Base-by-base conservation (phyloP, 2,113 vertebrate species). In the Oreochromis spilurus region DNA sequence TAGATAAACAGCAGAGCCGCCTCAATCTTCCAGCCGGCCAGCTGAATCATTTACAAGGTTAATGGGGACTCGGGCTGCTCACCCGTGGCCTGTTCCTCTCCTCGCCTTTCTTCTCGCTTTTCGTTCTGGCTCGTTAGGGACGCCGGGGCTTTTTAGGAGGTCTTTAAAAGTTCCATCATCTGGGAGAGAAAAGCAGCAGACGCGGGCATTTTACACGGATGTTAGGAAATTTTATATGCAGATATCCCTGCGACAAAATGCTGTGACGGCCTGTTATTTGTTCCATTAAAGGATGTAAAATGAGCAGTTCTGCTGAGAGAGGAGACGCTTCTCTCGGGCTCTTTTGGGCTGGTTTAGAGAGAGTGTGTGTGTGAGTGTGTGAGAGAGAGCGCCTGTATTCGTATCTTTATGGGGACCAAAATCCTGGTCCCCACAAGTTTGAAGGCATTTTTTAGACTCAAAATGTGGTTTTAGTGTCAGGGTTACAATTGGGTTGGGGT, bases 31-130 rank as follows among this genome's bases (percentile, higher is more conserved):
- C 87, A 78, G 67, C 67, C 70, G 24, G 79, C 80, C 58, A 48
- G 84, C 75, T 83, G 85, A 79, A 86, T 89, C 85, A 88, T 92
- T 88, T 81, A 85, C 90, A 85, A 88, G 90, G 89, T 89, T 87
- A 89, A 89, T 17, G 50, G 38, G 79, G 84, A 88, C 60, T 84
- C 52, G 8, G 65, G 29, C 84, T 11, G 86, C 84, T 89, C 79
- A 53, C 87, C 89, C 86, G 58, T 87, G 81, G 78, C 81, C 89
- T 75, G 82, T 70, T 85, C 75, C 57, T 87, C 82, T 72, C 52
- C 31, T 38, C 34, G 75, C 82, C 52, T 86, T 91, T 91, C 85
- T 88, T 80, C 84, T 86, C 50, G 58, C 24, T 55, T 88, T 81
- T 88, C 26, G 86, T 90, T 91, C 86, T 77, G 82, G 75, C 88